Base-by-base conservation (phyloP, 2,888 invertebrate genomes). In the Candidula unifasciata region DNA sequence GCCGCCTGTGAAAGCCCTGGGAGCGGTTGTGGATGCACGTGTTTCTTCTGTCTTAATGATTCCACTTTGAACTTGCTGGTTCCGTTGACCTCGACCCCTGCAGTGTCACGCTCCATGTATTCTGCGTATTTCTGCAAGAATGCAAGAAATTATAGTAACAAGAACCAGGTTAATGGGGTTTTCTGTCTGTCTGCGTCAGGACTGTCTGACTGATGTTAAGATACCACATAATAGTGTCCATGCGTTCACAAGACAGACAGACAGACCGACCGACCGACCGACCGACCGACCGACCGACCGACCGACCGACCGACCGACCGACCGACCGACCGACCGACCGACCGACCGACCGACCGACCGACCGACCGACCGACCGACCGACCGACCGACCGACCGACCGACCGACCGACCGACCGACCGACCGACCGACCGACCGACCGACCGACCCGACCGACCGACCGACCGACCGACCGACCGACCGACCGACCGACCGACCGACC, bases 1-100 rank as follows among this genome's bases (percentile, higher is more conserved):
- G 73, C 13, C 1, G 73, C 27, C 10, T n/a, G 73, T 1, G 73
- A 0, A 2, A n/a, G 8, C n/a, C 52, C 52, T n/a, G 8, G n/a
- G 2, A n/a, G 73, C 13, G 44, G 27, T 10, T 73, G 73, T 6
- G 52, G 73, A n/a, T 73, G 73, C 27, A 73, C 73, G 44, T 44
- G 3, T 13, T 73, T 52, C 27, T 44, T 73, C 10, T 73, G 44
- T 16, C 73, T 33, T 3, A 52, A n/a, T 10, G 73, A 73, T 24
- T 73, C 73, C 24, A 52, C 73, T 27, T 73, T 73, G 73, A 73
- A 73, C 73, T 73, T 73, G 27, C 44, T 24, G 3, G 44, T 18
- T n/a, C 73, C 73, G 33, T 52, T 73, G n/a, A 73, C 13, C 73
- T 73, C 73, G 1, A 73, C 73, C 52, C 73, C 73, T 8, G 27